These are phyloP conservation scores for Alviniconcha strummeri DNA, from an alignment of 2,888 invertebrate genomes.

Conservation along the genomic window DNA sequence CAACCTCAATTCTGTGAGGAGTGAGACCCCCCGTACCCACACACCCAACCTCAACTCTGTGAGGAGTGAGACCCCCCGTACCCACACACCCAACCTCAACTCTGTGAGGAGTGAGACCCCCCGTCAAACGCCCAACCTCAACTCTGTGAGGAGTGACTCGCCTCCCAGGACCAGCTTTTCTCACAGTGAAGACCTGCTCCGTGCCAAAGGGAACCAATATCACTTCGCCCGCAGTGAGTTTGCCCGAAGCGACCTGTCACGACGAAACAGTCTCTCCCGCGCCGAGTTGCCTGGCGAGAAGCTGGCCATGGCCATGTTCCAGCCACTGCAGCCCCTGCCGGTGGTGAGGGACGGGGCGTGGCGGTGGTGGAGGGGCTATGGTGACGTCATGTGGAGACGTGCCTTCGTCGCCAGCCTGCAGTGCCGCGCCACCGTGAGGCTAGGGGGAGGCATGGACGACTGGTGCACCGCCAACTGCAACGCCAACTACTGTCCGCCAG, in stretches of 20 bases:
- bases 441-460: conserved; percentile 61
- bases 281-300: too few relatives aligned
- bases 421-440: conserved; percentile 56
- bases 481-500: conserved; percentile 56
- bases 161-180: too few relatives aligned
- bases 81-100: neutral
- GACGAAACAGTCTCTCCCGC: too few relatives aligned
- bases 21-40: neutral
- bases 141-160: neutral
- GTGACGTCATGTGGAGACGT: neutral
- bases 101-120: neutral
- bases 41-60: neutral
- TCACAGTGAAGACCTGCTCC: too few relatives aligned
- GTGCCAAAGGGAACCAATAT: too few relatives aligned
- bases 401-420: conserved; percentile 32
- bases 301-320: neutral
- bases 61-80: neutral
- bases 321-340: neutral
- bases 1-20: neutral
- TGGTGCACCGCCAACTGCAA: conserved; percentile 66
- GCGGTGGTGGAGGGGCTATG: conserved; percentile 19
- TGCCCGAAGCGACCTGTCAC: too few relatives aligned
- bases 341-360: neutral
- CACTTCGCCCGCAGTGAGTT: too few relatives aligned
- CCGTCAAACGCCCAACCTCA: neutral